These are phyloP conservation scores for Anhinga anhinga DNA, from an alignment of 2,113 vertebrate genomes.

Conservation along the genomic window DNA sequence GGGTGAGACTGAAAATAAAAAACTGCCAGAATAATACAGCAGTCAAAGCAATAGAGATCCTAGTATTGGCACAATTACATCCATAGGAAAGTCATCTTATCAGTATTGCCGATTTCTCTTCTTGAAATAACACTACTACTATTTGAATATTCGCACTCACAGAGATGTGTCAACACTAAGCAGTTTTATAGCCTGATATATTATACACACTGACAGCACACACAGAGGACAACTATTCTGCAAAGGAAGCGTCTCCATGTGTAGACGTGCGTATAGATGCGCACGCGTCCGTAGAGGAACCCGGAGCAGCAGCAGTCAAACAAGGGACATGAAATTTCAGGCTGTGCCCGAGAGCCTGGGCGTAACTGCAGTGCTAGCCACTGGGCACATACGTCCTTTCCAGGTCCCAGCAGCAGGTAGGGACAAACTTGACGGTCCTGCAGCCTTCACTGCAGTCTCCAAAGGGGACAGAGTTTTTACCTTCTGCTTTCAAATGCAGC, in stretches of 20 bases:
- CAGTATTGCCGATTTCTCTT: neutral
- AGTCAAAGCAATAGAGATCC: neutral
- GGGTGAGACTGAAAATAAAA: neutral
- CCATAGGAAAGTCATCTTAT: neutral
- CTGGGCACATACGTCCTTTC: neutral
- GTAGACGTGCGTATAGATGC: neutral
- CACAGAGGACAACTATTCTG: neutral
- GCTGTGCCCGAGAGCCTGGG: neutral
- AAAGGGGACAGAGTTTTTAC: neutral
- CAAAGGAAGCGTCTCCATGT: neutral
- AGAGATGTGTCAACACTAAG: neutral
- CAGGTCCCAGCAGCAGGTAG: neutral
- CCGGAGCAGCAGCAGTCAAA: neutral
- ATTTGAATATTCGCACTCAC: neutral
- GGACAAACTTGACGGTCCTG: neutral
- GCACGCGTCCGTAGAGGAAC: neutral
- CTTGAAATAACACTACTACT: neutral
- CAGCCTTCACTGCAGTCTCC: neutral
- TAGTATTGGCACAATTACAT: neutral
- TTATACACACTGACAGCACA: neutral
- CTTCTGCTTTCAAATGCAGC: neutral
- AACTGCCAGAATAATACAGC: neutral
- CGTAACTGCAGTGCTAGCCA: fast-evolving
- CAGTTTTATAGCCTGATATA: neutral
- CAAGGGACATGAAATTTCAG: neutral